phyloP scores from a whole-genome alignment of 92 coral and sea anemone genomes.

The Desmophyllum pertusum region DNA sequence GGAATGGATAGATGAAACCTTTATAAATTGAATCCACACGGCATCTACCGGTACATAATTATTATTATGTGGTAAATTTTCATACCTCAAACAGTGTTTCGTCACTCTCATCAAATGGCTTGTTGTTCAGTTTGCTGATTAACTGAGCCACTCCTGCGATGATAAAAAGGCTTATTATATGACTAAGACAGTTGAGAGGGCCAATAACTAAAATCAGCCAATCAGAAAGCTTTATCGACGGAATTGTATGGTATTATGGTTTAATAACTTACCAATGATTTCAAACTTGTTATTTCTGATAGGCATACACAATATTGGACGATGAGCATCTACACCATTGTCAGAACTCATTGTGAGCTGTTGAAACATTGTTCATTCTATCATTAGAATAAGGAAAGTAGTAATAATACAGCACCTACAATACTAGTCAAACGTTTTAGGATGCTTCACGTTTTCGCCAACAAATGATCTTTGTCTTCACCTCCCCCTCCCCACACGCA shows the following conservation, averaged over 20 bases:
- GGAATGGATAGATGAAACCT: background rate
- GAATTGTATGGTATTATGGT: too few relatives aligned
- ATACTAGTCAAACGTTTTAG: too few relatives aligned
- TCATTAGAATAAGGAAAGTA: background rate
- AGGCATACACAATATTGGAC: slow-evolving; percentile 93
- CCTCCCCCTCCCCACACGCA: too few relatives aligned
- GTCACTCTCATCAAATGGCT: slow-evolving; percentile 95
- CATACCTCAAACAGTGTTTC: slow-evolving; percentile 94
- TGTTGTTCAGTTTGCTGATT: slow-evolving; percentile 84
- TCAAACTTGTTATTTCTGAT: slow-evolving; percentile 98
- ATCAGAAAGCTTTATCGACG: too few relatives aligned
- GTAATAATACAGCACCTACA: background rate
- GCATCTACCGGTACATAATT: too few relatives aligned
- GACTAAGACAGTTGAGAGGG: too few relatives aligned
- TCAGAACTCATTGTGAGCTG: slow-evolving; percentile 47
- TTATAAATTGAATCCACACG: background rate
- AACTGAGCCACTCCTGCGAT: slow-evolving; percentile 91
- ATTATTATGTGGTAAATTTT: too few relatives aligned
- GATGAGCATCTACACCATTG: slow-evolving; percentile 45
- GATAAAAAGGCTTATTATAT: background rate
- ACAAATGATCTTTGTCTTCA: too few relatives aligned
- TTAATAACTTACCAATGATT: slow-evolving; percentile 83
- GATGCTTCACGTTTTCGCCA: too few relatives aligned
- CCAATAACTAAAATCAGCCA: too few relatives aligned
- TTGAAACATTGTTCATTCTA: background rate